Conservation (phyloP, 2,113 vertebrate genomes). For the Tetrax tetrax region DNA sequence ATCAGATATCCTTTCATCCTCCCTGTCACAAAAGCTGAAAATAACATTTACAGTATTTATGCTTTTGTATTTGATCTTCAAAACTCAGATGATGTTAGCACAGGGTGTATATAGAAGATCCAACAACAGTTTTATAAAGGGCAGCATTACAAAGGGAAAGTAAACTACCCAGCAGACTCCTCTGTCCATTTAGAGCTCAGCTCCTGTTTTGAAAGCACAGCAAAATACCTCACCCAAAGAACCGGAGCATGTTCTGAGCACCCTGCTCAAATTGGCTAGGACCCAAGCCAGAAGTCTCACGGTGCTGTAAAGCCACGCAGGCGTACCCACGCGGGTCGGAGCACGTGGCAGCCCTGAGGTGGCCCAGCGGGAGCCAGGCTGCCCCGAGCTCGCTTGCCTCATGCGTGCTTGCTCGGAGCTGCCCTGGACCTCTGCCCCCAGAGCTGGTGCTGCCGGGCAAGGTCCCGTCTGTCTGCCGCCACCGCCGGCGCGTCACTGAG, state of each 20-base stretch:
- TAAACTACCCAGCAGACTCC: neutral
- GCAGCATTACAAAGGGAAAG: neutral
- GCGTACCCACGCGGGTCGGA: accelerated
- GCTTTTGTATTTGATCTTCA: neutral
- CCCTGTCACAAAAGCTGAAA: neutral
- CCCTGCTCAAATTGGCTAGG: accelerated
- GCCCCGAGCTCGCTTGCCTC: neutral
- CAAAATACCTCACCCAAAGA: neutral
- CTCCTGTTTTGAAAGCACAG: neutral
- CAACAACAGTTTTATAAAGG: neutral
- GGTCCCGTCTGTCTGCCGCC: accelerated
- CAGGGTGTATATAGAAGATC: neutral
- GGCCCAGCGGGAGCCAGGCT: neutral
- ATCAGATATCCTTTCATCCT: neutral
- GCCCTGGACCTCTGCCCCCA: neutral
- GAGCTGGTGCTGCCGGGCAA: neutral
- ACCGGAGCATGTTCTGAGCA: neutral
- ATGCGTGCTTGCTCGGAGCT: neutral
- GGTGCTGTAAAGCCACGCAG: neutral
- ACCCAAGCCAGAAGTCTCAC: neutral
- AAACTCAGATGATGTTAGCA: neutral
- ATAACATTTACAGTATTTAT: neutral
- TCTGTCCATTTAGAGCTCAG: neutral
- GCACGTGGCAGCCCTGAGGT: neutral
- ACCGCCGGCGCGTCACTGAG: accelerated